These are phyloP conservation scores for Empidonax traillii DNA, from an alignment of 2,113 vertebrate genomes.

Conservation along the genomic window DNA sequence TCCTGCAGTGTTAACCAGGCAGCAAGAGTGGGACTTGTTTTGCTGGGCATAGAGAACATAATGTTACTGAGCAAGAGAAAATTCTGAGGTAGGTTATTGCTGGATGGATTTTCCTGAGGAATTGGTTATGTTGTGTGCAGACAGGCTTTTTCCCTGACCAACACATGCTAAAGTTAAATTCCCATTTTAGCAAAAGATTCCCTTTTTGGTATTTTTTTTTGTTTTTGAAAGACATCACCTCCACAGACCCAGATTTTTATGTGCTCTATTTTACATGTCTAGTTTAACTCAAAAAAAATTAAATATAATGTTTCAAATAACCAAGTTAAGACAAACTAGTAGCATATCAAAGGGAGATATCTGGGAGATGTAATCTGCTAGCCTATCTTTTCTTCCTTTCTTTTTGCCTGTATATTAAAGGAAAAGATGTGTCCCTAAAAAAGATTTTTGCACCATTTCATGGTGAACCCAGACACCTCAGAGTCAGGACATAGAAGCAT, in stretches of 20 bases:
- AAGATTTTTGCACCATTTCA: neutral
- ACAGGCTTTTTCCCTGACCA: neutral
- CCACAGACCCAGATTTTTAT: neutral
- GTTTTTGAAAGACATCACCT: neutral
- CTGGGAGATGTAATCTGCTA: neutral
- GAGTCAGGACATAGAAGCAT: neutral
- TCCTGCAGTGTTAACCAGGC: neutral
- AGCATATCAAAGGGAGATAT: neutral
- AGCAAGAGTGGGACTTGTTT: neutral
- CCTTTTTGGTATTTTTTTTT: neutral
- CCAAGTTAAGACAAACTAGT: neutral
- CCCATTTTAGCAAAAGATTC: neutral
- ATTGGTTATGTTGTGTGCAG: neutral
- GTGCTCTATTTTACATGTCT: neutral
- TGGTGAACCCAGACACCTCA: neutral
- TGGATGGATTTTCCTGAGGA: neutral
- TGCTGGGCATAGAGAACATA: neutral
- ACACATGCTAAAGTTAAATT: rapidly evolving
- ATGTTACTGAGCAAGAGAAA: neutral
- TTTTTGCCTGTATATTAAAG: neutral
- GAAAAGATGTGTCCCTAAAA: neutral
- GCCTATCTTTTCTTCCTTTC: neutral
- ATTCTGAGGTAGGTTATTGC: neutral
- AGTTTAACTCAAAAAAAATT: neutral
- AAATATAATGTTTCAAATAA: neutral